Conservation (phyloP, 2,888 invertebrate species). For the Philhelius pedissequus region DNA sequence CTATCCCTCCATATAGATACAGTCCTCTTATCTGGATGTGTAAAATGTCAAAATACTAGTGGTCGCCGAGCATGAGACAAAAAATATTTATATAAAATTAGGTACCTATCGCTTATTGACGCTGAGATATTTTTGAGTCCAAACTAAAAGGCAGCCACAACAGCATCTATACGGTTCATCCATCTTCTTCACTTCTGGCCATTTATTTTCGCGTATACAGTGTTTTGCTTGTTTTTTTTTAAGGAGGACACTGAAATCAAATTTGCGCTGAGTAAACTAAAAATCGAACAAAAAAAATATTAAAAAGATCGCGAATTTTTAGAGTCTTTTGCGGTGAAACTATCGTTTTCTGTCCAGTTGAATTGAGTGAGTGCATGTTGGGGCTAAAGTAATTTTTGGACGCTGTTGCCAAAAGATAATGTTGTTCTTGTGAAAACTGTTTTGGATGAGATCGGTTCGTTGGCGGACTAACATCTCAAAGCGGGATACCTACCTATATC, state of each 20-base stretch:
- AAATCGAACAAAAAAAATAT: conserved; percentile 12
- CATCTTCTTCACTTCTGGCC: conserved; percentile 42
- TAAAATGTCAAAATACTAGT: conserved; percentile 62
- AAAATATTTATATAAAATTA: conserved; percentile 65
- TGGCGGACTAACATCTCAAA: conserved; percentile 2
- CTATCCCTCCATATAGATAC: conserved; percentile 35
- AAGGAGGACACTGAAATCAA: conserved; percentile 37
- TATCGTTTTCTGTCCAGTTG: conserved; percentile 34
- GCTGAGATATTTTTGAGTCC: conserved; percentile 59
- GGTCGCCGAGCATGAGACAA: conserved; percentile 57
- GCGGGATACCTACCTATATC: neutral
- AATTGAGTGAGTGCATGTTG: conserved; percentile 38
- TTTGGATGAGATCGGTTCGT: conserved; percentile 32
- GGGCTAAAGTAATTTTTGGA: conserved; percentile 10
- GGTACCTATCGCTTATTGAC: conserved; percentile 64
- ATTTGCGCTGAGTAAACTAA: conserved; percentile 43
- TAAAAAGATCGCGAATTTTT: conserved; percentile 30
- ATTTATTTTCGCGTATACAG: conserved; percentile 33
- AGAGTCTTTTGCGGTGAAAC: conserved; percentile 36
- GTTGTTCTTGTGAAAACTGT: conserved; percentile 46
- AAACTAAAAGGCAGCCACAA: conserved; percentile 61
- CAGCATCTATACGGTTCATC: conserved; percentile 48
- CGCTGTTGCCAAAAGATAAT: conserved; percentile 42
- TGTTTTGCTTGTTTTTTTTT: neutral
- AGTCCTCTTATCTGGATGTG: conserved; percentile 61